Conservation (phyloP, 2,888 invertebrate genomes). For the Phengaris alcon region DNA sequence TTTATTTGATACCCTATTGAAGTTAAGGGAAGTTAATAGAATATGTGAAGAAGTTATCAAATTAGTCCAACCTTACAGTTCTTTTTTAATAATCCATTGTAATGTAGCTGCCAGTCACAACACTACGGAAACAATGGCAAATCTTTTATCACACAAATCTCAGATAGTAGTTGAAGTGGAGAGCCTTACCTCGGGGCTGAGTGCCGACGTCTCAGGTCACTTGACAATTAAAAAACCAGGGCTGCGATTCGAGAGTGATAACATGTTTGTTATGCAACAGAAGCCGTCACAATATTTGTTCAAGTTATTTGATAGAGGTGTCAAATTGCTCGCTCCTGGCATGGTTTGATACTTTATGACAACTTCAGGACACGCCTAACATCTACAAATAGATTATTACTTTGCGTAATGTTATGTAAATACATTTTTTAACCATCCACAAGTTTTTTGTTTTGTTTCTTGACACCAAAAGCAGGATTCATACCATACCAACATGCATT, state of each 20-base stretch:
- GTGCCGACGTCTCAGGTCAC: conserved; percentile 85
- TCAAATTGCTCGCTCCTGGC: conserved; percentile 86
- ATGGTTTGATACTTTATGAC: conserved; percentile 48
- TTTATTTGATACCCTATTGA: conserved; percentile 82
- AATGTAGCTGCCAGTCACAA: conserved; percentile 80
- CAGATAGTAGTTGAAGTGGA: conserved; percentile 82
- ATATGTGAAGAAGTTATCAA: conserved; percentile 72
- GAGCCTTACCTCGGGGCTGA: conserved; percentile 85
- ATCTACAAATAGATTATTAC: background rate
- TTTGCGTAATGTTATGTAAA: background rate
- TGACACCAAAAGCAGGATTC: too few species aligned
- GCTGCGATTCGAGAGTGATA: conserved; percentile 56
- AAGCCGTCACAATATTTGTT: conserved; percentile 77
- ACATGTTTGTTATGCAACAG: conserved; percentile 51
- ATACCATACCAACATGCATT: too few species aligned
- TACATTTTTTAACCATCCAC: background rate
- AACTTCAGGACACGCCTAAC: conserved; percentile 22
- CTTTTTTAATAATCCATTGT: conserved; percentile 76
- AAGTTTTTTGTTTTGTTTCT: background rate
- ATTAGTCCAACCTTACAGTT: conserved; percentile 53
- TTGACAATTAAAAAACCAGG: conserved; percentile 75
- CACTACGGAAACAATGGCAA: conserved; percentile 78
- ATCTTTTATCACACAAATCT: conserved; percentile 81
- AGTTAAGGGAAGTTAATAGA: conserved; percentile 69
- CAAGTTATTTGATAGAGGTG: conserved; percentile 86